phyloP scores from a whole-genome alignment of 1,140 invertebrate genomes.

The Drosophila albomicans region DNA sequence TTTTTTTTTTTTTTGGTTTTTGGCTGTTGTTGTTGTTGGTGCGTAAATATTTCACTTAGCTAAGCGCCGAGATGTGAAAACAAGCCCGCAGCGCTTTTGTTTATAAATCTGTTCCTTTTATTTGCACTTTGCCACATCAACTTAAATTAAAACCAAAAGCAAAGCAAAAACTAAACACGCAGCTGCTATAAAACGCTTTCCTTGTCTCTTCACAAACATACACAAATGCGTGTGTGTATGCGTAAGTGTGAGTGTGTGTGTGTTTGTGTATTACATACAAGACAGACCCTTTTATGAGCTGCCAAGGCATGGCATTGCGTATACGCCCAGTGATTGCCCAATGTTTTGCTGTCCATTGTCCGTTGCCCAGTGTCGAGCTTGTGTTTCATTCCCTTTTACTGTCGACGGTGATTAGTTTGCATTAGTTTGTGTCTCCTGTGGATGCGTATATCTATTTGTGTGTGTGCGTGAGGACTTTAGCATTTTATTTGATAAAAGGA shows the following conservation, averaged over 20 bases:
- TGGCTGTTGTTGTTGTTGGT: constrained; percentile 7
- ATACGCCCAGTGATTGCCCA: constrained; percentile 37
- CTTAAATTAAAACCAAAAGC: constrained; percentile 73
- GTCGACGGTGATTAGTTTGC: constrained; percentile 76
- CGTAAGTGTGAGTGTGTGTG: constrained; percentile 4
- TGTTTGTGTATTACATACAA: constrained; percentile 24
- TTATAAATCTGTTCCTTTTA: constrained; percentile 77
- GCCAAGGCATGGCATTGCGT: neutral
- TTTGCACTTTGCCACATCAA: constrained; percentile 76
- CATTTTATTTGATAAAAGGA: constrained; percentile 50
- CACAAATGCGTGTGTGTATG: constrained; percentile 17
- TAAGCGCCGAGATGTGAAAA: constrained; percentile 28
- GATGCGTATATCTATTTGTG: neutral
- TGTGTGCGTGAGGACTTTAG: constrained; percentile 27
- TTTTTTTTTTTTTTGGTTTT: neutral
- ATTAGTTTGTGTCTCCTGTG: constrained; percentile 41
- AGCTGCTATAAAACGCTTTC: constrained; percentile 60
- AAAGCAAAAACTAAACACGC: constrained; percentile 56
- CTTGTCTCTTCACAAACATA: constrained; percentile 8
- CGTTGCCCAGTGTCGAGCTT: constrained; percentile 50
- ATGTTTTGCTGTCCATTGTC: constrained; percentile 37
- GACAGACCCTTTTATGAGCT: constrained; percentile 30
- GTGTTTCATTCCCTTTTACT: constrained; percentile 56
- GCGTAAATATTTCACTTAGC: constrained; percentile 70
- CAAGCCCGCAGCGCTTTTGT: constrained; percentile 40